Evolutionary conservation across 2,113 vertebrate genomes (phyloP).

Genomic region (Cynocephalus volans): DNA sequence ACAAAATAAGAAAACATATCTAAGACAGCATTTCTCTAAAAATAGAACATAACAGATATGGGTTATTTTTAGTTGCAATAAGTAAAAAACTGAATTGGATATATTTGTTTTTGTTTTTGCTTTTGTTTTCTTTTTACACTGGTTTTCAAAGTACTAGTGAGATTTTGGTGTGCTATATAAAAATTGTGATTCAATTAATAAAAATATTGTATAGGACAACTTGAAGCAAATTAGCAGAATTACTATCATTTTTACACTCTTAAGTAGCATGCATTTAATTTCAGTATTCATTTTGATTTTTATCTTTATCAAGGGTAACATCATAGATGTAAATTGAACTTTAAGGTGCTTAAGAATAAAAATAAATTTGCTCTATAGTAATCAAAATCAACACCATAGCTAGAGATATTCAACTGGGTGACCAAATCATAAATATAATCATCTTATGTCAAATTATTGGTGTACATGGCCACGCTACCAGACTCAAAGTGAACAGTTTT

Average conservation of each 20-base stretch:
- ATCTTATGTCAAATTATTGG: not conserved
- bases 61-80: not conserved
- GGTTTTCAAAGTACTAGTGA: conserved; percentile 2
- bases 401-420: not conserved
- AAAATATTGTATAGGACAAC: not conserved
- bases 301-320: conserved; percentile 26
- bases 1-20: not conserved
- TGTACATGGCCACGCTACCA: not conserved
- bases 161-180: not conserved
- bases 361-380: not conserved
- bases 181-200: conserved; percentile 2
- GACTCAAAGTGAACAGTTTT: not conserved
- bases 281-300: not conserved
- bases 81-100: not conserved
- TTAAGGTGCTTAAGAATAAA: not conserved
- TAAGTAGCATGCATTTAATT: conserved; percentile 11
- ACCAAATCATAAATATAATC: not conserved
- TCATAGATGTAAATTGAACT: not conserved
- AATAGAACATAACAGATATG: not conserved
- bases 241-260: conserved; percentile 10
- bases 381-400: conserved; percentile 27
- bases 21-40: conserved; percentile 5
- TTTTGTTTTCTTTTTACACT: not conserved
- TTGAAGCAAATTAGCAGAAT: conserved; percentile 24
- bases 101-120: too few relatives aligned